Base-by-base conservation (phyloP, 1,140 invertebrate genomes). In the Rhopalosiphum maidis region DNA sequence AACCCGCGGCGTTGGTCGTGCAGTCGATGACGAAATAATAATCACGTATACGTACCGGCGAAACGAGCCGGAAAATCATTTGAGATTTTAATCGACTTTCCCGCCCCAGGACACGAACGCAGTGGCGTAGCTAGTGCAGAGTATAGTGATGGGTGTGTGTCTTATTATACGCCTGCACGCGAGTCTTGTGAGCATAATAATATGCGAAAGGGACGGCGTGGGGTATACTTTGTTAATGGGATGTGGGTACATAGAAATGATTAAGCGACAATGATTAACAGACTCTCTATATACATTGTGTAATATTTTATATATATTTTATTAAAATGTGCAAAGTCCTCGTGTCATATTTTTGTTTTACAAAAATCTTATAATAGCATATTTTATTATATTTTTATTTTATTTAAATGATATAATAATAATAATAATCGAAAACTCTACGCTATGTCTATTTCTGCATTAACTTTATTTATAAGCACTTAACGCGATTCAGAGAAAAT, bases 41-140 rank as follows among this genome's bases (percentile, higher is more conserved):
- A 55, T 60, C 51, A 23, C 37, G 22, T 68, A 68, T 68, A 55
- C 23, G 15, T 43, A 37, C 51, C 88, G 51, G 15, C 21, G 9
- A 90, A 60, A 90, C 55, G 88, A 60, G 35, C 88, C 54, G 88
- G 54, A 90, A 90, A 90, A 90, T 90, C 35, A 37, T 90, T 90
- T n/a, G 88, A 90, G 51, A 90, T 90, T 90, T 41, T 60, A 90
- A 90, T 90, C 88, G 55, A 60, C 51, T 55, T 90, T 90, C 6
- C 51, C 37, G 35, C 46, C 46, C 46, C 46, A 46, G 6, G 43
- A 43, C n/a, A 37, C 2, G 82, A 41, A 41, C 25, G 41, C 30
- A 77, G 30, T 68, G 15, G 30, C 30, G 30, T 68, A 68, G 25
- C 60, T 30, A n/a, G 30, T 77, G 18, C 30, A 15, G 55, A 30